Conservation (phyloP, 2,797 vertebrate genomes). For the Bradypus variegatus region DNA sequence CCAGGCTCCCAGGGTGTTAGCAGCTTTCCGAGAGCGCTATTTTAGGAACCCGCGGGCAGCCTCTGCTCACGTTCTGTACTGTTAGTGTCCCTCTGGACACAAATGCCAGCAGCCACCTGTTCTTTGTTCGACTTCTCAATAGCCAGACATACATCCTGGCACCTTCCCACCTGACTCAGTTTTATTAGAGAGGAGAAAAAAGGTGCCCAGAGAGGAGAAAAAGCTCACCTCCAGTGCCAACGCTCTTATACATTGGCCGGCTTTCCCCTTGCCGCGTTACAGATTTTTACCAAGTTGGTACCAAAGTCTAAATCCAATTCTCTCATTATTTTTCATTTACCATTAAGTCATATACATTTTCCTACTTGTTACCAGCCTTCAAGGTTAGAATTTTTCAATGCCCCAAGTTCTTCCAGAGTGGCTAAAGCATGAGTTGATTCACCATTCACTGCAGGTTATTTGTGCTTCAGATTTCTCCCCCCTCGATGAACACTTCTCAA, state of each 20-base stretch:
- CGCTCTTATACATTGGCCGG: neutral
- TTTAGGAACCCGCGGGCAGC: neutral
- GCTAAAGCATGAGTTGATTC: no score
- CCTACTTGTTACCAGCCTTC: neutral
- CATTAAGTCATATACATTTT: accelerated
- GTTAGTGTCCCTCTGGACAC: neutral
- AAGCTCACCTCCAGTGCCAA: accelerated
- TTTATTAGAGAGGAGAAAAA: neutral
- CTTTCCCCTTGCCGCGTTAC: neutral
- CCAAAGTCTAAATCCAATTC: accelerated
- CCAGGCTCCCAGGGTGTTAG: neutral
- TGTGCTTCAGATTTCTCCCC: no score
- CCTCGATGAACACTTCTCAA: no score
- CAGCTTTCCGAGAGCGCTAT: slow-evolving; percentile 29
- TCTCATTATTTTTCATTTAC: neutral
- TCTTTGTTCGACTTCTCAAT: neutral
- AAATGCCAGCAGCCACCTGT: neutral
- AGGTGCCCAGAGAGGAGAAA: neutral
- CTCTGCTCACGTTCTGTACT: neutral
- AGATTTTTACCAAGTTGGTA: neutral
- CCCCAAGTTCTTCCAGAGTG: neutral
- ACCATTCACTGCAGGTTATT: no score
- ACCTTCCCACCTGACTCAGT: neutral
- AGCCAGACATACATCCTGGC: accelerated
- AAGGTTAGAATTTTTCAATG: no score